Evolutionary conservation across 2,113 vertebrate species (phyloP), one percentile per base, ranked within the genome.

Genomic region (Uropsilus gracilis): DNA sequence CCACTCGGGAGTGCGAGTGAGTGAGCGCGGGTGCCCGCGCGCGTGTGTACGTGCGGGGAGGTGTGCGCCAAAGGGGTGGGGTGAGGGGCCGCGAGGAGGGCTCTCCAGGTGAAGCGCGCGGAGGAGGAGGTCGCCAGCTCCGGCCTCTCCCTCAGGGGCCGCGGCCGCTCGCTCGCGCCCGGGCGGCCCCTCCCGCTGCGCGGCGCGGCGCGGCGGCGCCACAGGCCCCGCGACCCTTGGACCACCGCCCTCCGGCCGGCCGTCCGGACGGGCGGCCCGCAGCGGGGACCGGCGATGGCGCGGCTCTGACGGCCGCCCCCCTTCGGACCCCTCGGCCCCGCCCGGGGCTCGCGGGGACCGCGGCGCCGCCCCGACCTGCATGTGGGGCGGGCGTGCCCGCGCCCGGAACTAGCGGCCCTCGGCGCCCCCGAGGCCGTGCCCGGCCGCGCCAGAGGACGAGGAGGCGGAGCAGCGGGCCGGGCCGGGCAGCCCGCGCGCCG

Each of bases 51-150:
- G 97, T 95, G 92, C 73, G 85, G 85, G 95, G 96, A 95, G 96
- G 96, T 95, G 97, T 96, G 93, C 85, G 76, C 95, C 88, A 30
- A n/a, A 71, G 53, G 92, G 92, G 96, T 81, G 97, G 95, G 90
- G 94, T 77, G 91, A 66, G 66, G 66, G 88, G 77, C 61, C 1
- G 91, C 26, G 42, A 53, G 42, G 42, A 46, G 77, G 76, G 94
- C 94, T 17, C 94, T 10, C 42, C 48, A 89, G 96, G 96, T 96
- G 94, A 57, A 69, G 78, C 97, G 0, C n/a, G 10, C 3, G 72
- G 76, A 55, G 61, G 61, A 63, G 81, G 86, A 81, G 86, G 90
- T 44, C 61, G 77, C 68, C 61, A 0, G 66, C 81, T 37, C 90
- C 32, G 64, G 80, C 80, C 75, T 72, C 76, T 89, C 32, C 59